Evolutionary conservation across 1,140 invertebrate species (phyloP).

Genomic region (Heliconius hermathena): DNA sequence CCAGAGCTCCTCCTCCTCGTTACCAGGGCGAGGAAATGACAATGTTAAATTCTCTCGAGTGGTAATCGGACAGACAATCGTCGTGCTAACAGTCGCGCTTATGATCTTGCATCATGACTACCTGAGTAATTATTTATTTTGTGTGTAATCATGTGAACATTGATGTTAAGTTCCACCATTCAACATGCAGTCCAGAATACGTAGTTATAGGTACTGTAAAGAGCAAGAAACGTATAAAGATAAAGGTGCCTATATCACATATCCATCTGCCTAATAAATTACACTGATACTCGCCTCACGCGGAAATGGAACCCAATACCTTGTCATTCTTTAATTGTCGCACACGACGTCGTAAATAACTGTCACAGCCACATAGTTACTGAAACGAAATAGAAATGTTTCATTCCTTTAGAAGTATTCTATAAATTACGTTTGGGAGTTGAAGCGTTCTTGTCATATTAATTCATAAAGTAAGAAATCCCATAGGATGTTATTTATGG

Average conservation of each 20-base stretch:
- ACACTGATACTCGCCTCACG: neutral
- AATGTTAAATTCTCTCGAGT: no score
- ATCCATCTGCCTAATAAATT: constrained; percentile 2
- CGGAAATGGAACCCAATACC: neutral
- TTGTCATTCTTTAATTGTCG: constrained; percentile 3
- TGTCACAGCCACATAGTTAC: neutral
- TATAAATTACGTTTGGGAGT: neutral
- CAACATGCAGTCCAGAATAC: no score
- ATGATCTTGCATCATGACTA: no score
- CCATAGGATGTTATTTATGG: constrained; percentile 23
- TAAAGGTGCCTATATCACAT: neutral
- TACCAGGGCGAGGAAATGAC: no score
- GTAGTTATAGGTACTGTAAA: no score
- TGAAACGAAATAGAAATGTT: constrained; percentile 11
- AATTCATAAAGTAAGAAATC: constrained; percentile 28
- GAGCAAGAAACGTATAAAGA: no score
- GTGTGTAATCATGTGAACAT: no score
- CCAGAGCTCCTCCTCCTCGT: no score
- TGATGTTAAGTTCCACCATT: no score
- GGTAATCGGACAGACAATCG: no score
- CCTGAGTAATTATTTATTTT: no score
- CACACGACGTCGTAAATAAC: constrained; percentile 6
- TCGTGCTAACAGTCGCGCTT: no score
- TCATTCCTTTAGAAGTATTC: constrained; percentile 8
- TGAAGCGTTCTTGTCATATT: constrained; percentile 14